Conservation (phyloP, 2,888 invertebrate genomes). For the Clistopyga incitator region DNA sequence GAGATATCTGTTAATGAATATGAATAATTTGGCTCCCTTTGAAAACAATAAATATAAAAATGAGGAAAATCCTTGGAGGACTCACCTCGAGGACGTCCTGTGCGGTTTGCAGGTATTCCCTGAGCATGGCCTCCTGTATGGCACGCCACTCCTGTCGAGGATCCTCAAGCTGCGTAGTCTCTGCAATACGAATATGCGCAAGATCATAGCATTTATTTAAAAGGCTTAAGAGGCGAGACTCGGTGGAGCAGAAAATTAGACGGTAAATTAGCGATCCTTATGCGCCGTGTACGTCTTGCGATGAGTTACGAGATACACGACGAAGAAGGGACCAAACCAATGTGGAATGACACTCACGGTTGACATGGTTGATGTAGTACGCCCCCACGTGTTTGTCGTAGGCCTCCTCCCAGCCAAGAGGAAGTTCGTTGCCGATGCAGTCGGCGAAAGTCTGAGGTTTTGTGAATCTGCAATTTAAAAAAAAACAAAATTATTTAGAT, state of each 20-base stretch:
- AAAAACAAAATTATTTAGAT: neutral
- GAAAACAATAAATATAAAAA: neutral
- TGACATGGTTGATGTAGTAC: conserved; percentile 98
- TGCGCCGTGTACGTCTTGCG: neutral
- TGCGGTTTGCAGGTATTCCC: conserved; percentile 97
- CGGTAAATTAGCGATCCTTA: conserved; percentile 14
- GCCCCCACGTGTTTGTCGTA: conserved; percentile 97
- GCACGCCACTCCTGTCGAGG: conserved; percentile 98
- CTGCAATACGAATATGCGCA: conserved; percentile 84
- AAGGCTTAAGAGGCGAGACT: neutral
- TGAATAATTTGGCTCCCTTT: too few species aligned
- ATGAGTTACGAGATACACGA: conserved; percentile 21
- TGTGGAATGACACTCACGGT: conserved; percentile 89
- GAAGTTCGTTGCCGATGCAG: conserved; percentile 98
- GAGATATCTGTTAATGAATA: too few species aligned
- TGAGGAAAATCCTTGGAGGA: conserved; percentile 38
- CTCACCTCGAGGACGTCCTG: conserved; percentile 97
- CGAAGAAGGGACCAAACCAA: conserved; percentile 17
- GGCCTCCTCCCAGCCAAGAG: conserved; percentile 98
- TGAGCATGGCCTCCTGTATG: conserved; percentile 98
- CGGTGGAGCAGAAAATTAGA: conserved; percentile 16
- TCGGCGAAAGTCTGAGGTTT: conserved; percentile 99
- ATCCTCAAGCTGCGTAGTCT: conserved; percentile 98
- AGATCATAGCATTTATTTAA: conserved; percentile 15
- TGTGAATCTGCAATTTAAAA: conserved; percentile 92